Evolutionary conservation across 2,888 invertebrate genomes (phyloP), one percentile per base, ranked within the genome.

Genomic region (Autographa gamma): DNA sequence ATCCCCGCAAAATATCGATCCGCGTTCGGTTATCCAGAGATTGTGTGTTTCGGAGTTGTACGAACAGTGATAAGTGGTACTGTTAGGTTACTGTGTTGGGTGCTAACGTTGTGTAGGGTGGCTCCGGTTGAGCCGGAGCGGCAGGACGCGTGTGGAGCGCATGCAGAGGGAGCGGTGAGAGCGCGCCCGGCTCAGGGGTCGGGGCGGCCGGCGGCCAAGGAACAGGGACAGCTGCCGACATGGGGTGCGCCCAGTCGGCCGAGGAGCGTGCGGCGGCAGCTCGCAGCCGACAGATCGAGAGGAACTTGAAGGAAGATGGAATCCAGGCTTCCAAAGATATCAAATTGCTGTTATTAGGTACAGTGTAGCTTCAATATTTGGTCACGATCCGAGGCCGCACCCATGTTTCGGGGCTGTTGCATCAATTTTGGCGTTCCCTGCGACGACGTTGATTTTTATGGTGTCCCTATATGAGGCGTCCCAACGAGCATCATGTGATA

Each of bases 181-280:
- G 95, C 96, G 95, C 96, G 96, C 96, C 95, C 93, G 94, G 92
- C 95, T 96, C 95, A 95, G 94, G 93, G 91, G 91, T 93, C 93
- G 93, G 93, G 95, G 94, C 94, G 92, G 93, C 94, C 92, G 93
- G 93, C 93, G 93, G 94, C 92, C 91, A 91, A 93, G 93, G 91
- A 90, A 88, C 90, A 91, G 90, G 89, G 92, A 96, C 94, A 93
- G 93, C 95, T 91, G 93, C 96, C 95, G 95, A 93, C 92, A 99
- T 99, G 99, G 99, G 99, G 96, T 99, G 99, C 97, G 99, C 99
- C 96, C 98, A 99, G 97, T 99, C 99, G 96, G 99, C 99, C 89
- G 99, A 99, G 96, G 99, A 99, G 96, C 97, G 99, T 96, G 99
- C 98, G 93, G 99, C 99, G 91, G 97, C 98, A 95, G 99, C 99